Evolutionary conservation across 2,113 vertebrate species (phyloP).

Genomic region (Camelus bactrianus): DNA sequence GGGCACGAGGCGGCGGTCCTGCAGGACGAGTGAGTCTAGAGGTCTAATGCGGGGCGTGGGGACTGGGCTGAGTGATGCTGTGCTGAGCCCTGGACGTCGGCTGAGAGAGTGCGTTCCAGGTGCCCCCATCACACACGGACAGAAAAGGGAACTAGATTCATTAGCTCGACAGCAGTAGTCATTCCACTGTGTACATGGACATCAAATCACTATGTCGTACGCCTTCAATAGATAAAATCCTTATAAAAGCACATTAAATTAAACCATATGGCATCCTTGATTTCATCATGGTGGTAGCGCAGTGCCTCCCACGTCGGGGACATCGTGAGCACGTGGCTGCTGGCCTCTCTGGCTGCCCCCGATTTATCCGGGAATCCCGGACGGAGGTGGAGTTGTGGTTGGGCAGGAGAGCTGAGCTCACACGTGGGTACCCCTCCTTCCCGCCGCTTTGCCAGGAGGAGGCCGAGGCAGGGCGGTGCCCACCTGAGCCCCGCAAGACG

Average conservation of each 20-base stretch:
- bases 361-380: too few species aligned
- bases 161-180: accelerated
- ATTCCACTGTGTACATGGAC: accelerated
- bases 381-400: accelerated
- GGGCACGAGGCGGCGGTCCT: accelerated
- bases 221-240: not conserved
- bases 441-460: accelerated
- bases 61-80: accelerated
- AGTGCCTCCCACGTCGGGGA: accelerated
- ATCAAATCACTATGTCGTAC: accelerated
- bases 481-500: too few species aligned
- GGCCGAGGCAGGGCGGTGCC: not conserved
- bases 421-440: accelerated
- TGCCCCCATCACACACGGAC: accelerated
- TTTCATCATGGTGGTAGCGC: not conserved
- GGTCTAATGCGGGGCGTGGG: accelerated
- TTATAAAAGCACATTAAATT: not conserved
- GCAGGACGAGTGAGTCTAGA: accelerated
- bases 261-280: not conserved
- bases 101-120: accelerated
- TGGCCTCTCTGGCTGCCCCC: accelerated
- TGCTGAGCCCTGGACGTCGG: accelerated
- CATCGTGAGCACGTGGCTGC: accelerated
- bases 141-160: too few species aligned
- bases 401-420: too few species aligned